Conservation (phyloP, 2,888 invertebrate genomes). For the Chironomus riparius region DNA sequence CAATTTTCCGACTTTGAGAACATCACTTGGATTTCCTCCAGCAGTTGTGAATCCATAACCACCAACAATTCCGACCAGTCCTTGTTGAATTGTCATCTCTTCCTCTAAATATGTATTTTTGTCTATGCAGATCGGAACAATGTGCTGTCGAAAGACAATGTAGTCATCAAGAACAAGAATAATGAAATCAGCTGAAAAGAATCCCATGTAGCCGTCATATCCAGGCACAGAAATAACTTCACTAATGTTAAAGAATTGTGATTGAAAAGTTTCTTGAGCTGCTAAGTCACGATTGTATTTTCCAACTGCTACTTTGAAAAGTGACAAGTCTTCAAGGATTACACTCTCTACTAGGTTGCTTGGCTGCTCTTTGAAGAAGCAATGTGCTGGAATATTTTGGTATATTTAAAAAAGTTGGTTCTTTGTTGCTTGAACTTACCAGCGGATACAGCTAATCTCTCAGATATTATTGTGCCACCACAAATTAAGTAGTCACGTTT, state of each 20-base stretch:
- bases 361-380: slow-evolving; percentile 4
- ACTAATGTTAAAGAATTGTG: neutral
- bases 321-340: neutral
- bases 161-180: slow-evolving; percentile 3
- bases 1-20: slow-evolving; percentile 25
- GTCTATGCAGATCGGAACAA: slow-evolving; percentile 3
- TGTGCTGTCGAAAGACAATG: slow-evolving; percentile 2
- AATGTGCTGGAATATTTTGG: neutral
- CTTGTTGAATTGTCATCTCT: neutral
- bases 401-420: no score
- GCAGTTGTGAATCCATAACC: slow-evolving; percentile 28
- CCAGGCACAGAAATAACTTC: slow-evolving; percentile 6
- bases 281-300: neutral
- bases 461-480: slow-evolving; percentile 9
- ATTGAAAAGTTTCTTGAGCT: neutral
- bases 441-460: neutral
- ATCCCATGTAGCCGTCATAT: slow-evolving; percentile 10
- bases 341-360: neutral
- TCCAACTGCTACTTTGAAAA: neutral
- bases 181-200: neutral
- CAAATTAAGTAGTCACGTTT: neutral
- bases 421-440: neutral
- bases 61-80: slow-evolving; percentile 1
- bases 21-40: slow-evolving; percentile 19
- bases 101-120: neutral